phyloP scores from a whole-genome alignment of 2,797 vertebrate species.

The Chaetodon trifasciatus region DNA sequence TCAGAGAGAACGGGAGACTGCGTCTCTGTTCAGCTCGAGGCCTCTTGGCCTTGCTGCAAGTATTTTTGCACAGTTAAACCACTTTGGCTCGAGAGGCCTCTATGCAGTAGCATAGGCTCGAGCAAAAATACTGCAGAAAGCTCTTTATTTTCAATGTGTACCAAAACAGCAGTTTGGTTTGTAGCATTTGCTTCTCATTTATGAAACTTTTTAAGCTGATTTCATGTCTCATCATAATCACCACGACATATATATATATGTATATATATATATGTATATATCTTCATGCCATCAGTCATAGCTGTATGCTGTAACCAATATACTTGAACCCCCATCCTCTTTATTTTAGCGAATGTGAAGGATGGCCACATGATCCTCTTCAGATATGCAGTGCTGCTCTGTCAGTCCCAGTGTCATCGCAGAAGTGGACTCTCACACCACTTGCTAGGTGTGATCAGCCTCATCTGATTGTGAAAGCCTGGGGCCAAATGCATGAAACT shows the following conservation, averaged over 20 bases:
- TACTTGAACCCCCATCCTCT: neutral
- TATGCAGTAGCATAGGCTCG: neutral
- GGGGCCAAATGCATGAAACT: neutral
- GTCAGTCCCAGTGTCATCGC: no score
- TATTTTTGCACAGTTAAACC: conserved; percentile 8
- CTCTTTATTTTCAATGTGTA: neutral
- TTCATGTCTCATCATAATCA: conserved; percentile 5
- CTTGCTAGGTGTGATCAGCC: neutral
- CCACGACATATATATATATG: neutral
- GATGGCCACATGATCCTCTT: neutral
- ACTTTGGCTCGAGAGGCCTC: neutral
- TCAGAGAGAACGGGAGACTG: neutral
- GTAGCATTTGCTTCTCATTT: neutral
- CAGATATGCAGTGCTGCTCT: neutral
- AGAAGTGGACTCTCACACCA: neutral
- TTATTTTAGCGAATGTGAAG: neutral
- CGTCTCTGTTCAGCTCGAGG: neutral
- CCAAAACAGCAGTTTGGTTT: neutral
- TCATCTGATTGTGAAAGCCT: neutral
- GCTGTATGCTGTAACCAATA: neutral
- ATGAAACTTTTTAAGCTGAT: neutral
- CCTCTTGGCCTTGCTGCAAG: neutral
- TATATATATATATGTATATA: neutral
- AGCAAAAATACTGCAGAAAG: neutral
- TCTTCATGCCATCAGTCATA: neutral